Conservation (phyloP, 2,797 vertebrate species). For the Betta splendens region DNA sequence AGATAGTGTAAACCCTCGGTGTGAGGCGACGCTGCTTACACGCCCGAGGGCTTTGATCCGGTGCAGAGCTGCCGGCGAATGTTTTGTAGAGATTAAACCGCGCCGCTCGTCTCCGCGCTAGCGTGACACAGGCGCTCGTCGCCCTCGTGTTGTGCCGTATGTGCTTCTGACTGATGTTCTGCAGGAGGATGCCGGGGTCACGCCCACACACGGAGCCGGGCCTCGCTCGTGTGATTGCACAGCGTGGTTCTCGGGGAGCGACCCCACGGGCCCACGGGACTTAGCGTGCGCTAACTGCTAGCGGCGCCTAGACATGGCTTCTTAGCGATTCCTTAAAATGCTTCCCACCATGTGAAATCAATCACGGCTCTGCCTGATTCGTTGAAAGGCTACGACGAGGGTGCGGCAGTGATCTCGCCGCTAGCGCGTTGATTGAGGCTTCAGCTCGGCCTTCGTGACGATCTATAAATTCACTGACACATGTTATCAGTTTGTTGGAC, state of each 20-base stretch:
- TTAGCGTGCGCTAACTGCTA: too few relatives aligned
- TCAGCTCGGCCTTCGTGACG: slow-evolving; percentile 13
- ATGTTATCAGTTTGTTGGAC: slow-evolving; percentile 33
- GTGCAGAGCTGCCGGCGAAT: slow-evolving; percentile 7
- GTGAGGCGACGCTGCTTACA: slow-evolving; percentile 10
- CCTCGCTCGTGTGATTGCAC: slow-evolving; percentile 61
- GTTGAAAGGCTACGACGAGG: slow-evolving; percentile 21
- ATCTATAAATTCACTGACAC: slow-evolving; percentile 43
- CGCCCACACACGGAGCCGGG: slow-evolving; percentile 39
- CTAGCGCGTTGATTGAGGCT: slow-evolving; percentile 15
- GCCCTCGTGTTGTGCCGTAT: slow-evolving; percentile 36
- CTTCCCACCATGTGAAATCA: slow-evolving; percentile 48
- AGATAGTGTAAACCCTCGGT: slow-evolving; percentile 6
- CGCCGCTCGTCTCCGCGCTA: slow-evolving; percentile 17
- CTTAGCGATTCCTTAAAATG: slow-evolving; percentile 46
- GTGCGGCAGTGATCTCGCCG: slow-evolving; percentile 17
- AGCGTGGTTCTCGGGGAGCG: slow-evolving; percentile 48
- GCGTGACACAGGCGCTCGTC: slow-evolving; percentile 40
- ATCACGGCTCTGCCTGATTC: slow-evolving; percentile 32
- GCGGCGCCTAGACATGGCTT: too few relatives aligned
- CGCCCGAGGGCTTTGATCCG: slow-evolving; percentile 22
- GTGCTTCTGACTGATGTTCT: slow-evolving; percentile 46
- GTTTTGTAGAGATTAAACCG: slow-evolving; percentile 23
- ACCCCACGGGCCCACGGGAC: slow-evolving; percentile 35
- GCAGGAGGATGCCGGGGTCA: slow-evolving; percentile 52